Percentiles rank a stretch among this genome's conserved stretches.
phyloP scores from a whole-genome alignment of 1,140 invertebrate species.

The Drosophila fuyamai region DNA sequence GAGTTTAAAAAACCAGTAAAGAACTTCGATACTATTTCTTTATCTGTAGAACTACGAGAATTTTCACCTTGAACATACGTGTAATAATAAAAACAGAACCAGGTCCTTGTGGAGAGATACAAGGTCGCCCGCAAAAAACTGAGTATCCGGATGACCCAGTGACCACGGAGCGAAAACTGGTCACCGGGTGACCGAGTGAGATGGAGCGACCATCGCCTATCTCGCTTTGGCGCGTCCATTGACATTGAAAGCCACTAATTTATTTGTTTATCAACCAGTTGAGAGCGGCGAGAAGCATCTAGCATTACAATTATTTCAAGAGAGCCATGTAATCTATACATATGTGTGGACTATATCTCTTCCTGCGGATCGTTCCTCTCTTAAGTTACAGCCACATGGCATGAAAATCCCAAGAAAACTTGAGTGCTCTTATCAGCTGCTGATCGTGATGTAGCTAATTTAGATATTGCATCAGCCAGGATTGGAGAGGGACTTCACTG shows the following conservation, averaged over 20 bases:
- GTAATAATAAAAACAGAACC: not conserved
- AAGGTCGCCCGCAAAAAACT: slow-evolving; percentile 10
- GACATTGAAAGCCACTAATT: slow-evolving; percentile 49
- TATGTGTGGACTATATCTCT: slow-evolving; percentile 4
- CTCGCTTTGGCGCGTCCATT: slow-evolving; percentile 20
- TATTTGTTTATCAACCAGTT: slow-evolving; percentile 49
- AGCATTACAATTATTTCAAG: slow-evolving; percentile 3
- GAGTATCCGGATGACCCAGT: slow-evolving; percentile 28
- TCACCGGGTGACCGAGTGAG: slow-evolving; percentile 31
- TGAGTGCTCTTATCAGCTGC: slow-evolving; percentile 19
- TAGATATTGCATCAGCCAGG: slow-evolving; percentile 51
- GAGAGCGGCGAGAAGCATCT: slow-evolving; percentile 1
- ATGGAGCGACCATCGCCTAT: slow-evolving; percentile 1
- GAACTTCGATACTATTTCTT: no score
- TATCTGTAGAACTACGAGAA: not conserved
- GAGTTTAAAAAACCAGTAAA: no score
- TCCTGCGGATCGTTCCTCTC: slow-evolving; percentile 4
- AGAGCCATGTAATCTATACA: slow-evolving; percentile 21
- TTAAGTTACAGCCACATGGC: slow-evolving; percentile 29
- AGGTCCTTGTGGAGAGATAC: not conserved
- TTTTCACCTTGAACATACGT: slow-evolving; percentile 8
- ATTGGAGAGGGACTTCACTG: slow-evolving; percentile 21
- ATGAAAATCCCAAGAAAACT: slow-evolving; percentile 10
- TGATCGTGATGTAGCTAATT: slow-evolving; percentile 23
- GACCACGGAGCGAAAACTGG: slow-evolving; percentile 17